Base-by-base conservation (phyloP, 2,888 invertebrate genomes). In the Cheilosia vulpina region DNA sequence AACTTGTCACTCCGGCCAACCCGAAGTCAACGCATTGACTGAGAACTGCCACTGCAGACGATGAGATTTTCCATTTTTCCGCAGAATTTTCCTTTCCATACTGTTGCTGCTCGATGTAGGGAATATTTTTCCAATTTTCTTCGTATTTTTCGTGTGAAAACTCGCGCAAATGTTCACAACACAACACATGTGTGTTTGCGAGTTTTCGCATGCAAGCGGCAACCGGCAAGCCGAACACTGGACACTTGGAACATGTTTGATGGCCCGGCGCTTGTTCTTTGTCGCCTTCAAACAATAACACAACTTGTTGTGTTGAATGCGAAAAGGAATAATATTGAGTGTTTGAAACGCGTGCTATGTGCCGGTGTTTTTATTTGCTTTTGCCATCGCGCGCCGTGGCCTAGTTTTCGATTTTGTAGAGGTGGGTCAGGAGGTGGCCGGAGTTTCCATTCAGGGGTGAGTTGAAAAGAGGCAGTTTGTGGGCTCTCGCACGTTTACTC, bases 21-120 rank as follows among this genome's bases (percentile, higher is more conserved):
- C 88, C 89, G 89, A 89, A 88, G 89, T 88, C 89, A 89, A 89
- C 89, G 88, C 89, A 88, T 87, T 89, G 89, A 91, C 90, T 91
- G 89, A 89, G 87, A 89, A 89, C 87, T 38, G 38, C 38, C 38
- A 62, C 68, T 75, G 78, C 77, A 50, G 52, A 63, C 43, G 57
- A 60, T 63, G 65, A 69, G 55, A 57, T 75, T 75, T 79, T 71
- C 52, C 68, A 57, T 79, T 75, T 79, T 66, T 52, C 68, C 57
- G 21, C 63, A 62, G 62, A 78, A 73, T 75, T 75, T 78, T 72
- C 63, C 62, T 52, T 83, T 66, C 34, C 72, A 34, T 71, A 24
- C 72, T 71, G 65, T 60, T 73, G 73, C 66, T 60, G 38, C 4
- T 38, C 38, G 65, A 43, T 63, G 13, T 60, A 50, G 78, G 71